Evolutionary conservation across 1,140 invertebrate species (phyloP).

Genomic region (Papilio polytes): DNA sequence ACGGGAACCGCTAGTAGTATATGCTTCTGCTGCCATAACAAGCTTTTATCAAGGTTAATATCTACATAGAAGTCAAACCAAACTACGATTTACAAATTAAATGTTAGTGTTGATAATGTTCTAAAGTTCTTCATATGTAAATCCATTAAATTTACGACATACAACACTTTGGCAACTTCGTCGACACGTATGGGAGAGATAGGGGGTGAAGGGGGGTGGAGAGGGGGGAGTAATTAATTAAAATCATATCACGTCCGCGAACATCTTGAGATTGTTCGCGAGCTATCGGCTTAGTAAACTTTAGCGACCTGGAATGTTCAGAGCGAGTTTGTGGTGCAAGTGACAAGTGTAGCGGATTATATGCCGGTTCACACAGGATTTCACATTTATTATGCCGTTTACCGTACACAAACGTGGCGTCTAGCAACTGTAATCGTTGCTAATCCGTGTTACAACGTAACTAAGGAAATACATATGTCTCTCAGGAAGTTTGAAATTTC

Average conservation of each 20-base stretch:
- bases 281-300: slow-evolving; percentile 52
- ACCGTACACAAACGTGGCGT: background rate
- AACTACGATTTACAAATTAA: background rate
- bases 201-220: background rate
- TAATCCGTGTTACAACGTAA: background rate
- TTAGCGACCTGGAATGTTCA: slow-evolving; percentile 52
- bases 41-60: background rate
- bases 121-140: background rate
- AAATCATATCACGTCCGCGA: slow-evolving; percentile 46
- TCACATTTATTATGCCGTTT: background rate
- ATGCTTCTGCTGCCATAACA: background rate
- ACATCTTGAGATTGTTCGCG: slow-evolving; percentile 50
- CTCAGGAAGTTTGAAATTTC: background rate
- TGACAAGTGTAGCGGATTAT: background rate
- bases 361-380: background rate
- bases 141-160: slow-evolving; percentile 3
- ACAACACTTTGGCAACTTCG: slow-evolving; percentile 6
- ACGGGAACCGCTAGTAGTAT: too few relatives aligned
- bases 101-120: background rate
- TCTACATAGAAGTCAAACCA: too few relatives aligned
- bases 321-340: slow-evolving; percentile 40
- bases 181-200: background rate
- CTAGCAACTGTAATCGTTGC: background rate
- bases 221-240: slow-evolving; percentile 47
- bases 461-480: background rate